Evolutionary conservation across 2,113 vertebrate species (phyloP).

Genomic region (Talpa occidentalis): DNA sequence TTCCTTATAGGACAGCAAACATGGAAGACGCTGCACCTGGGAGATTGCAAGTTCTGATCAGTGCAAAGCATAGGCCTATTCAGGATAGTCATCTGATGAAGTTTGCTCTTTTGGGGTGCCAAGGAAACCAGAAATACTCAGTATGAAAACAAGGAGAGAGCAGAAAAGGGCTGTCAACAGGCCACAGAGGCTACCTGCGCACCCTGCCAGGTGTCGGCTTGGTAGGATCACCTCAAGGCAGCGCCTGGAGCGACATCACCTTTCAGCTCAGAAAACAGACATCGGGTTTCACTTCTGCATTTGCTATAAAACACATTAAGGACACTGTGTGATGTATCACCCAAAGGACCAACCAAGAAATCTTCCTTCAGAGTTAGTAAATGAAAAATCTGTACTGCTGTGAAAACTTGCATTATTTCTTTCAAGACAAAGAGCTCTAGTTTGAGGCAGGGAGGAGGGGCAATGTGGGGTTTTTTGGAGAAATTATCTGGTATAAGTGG

Average conservation of each 20-base stretch:
- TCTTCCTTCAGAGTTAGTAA: not conserved
- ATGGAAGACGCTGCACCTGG: not conserved
- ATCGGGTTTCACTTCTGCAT: not conserved
- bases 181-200: accelerated
- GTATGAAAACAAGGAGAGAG: not conserved
- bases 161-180: not conserved
- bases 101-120: not conserved
- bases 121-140: not conserved
- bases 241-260: not conserved
- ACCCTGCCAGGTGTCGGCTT: not conserved
- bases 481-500: not conserved
- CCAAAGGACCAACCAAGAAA: not conserved
- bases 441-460: not conserved
- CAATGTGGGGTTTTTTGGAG: not conserved
- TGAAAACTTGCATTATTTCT: not conserved
- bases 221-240: not conserved
- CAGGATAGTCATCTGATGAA: not conserved
- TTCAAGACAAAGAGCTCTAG: not conserved
- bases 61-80: not conserved
- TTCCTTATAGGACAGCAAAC: not conserved
- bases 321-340: not conserved
- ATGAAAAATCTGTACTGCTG: not conserved
- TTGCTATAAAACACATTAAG: not conserved
- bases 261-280: not conserved
- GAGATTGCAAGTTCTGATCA: not conserved